Percentiles rank a stretch among this genome's conserved stretches.
Evolutionary conservation across 2,888 invertebrate species (phyloP).

Genomic region (Anoplius nigerrimus): DNA sequence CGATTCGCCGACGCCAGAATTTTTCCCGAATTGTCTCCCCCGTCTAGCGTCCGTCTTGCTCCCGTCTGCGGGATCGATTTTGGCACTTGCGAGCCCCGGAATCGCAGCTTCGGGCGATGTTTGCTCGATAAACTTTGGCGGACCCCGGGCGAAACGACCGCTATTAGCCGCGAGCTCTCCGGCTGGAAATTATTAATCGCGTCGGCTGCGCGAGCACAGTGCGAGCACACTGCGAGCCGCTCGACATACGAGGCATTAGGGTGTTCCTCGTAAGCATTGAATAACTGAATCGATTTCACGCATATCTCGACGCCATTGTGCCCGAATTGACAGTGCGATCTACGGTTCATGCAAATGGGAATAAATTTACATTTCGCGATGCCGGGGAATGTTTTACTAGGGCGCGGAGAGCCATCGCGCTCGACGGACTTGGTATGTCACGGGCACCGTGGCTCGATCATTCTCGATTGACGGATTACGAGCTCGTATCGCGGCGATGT

Average conservation of each 20-base stretch:
- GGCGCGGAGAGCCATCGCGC: too few species aligned
- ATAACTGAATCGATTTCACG: constrained; percentile 5
- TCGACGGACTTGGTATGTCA: too few species aligned
- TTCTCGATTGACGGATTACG: too few species aligned
- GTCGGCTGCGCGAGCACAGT: constrained; percentile 23
- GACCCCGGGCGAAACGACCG: constrained; percentile 37
- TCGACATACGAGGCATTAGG: constrained; percentile 27
- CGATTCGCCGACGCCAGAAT: too few species aligned
- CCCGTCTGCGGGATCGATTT: constrained; percentile 37
- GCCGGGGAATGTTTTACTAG: too few species aligned
- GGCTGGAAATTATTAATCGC: constrained; percentile 52
- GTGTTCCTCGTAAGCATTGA: neutral
- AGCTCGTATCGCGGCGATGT: too few species aligned
- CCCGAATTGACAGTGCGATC: too few species aligned
- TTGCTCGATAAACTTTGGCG: constrained; percentile 51
- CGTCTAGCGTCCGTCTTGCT: neutral
- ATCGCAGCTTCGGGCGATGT: constrained; percentile 50
- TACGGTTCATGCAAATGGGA: too few species aligned
- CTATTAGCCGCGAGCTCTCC: constrained; percentile 41
- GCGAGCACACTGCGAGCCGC: constrained; percentile 25
- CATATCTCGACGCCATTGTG: too few species aligned
- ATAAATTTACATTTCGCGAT: too few species aligned
- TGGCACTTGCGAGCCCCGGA: constrained; percentile 25
- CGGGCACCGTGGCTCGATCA: too few species aligned
- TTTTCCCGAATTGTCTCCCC: too few species aligned